phyloP scores from a whole-genome alignment of 2,888 invertebrate species.

The Scaptomyza tumidula region DNA sequence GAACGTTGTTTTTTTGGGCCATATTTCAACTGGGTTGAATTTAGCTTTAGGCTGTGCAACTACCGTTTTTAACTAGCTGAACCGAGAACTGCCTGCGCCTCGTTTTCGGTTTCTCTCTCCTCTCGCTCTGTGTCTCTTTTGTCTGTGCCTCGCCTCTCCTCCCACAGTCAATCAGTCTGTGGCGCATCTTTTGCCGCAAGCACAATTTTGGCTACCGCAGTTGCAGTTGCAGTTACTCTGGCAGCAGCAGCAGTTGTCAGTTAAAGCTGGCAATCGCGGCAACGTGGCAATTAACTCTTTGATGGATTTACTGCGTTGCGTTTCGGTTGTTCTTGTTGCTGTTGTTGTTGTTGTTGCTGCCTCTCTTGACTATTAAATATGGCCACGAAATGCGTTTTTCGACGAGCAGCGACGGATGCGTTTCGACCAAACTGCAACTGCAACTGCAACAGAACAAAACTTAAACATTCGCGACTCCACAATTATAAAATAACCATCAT shows the following conservation, averaged over 20 bases:
- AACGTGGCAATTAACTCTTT: conserved; percentile 77
- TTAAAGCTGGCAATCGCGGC: conserved; percentile 58
- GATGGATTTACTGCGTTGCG: conserved; percentile 64
- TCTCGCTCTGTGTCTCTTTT: conserved; percentile 2
- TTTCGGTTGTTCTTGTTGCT: conserved; percentile 10
- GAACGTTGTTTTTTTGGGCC: conserved; percentile 45
- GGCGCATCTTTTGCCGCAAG: conserved; percentile 56
- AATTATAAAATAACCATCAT: conserved; percentile 78
- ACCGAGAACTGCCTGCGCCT: not conserved
- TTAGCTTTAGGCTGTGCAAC: conserved; percentile 41
- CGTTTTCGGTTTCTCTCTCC: not conserved
- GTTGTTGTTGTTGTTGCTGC: conserved; percentile 23
- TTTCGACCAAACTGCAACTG: conserved; percentile 26
- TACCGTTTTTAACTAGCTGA: conserved; percentile 46
- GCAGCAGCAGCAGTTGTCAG: conserved; percentile 53
- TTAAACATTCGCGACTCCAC: conserved; percentile 49
- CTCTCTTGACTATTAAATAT: conserved; percentile 59
- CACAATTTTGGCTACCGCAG: conserved; percentile 61
- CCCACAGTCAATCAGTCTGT: conserved; percentile 61
- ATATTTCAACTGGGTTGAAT: conserved; percentile 60
- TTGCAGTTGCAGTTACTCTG: conserved; percentile 22
- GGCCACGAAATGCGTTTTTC: conserved; percentile 72
- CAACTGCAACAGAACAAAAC: conserved; percentile 9
- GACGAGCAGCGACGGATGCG: conserved; percentile 60
- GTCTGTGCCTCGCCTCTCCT: conserved; percentile 24